Evolutionary conservation across 2,888 invertebrate species (phyloP).

Genomic region (Apodemia mormo): DNA sequence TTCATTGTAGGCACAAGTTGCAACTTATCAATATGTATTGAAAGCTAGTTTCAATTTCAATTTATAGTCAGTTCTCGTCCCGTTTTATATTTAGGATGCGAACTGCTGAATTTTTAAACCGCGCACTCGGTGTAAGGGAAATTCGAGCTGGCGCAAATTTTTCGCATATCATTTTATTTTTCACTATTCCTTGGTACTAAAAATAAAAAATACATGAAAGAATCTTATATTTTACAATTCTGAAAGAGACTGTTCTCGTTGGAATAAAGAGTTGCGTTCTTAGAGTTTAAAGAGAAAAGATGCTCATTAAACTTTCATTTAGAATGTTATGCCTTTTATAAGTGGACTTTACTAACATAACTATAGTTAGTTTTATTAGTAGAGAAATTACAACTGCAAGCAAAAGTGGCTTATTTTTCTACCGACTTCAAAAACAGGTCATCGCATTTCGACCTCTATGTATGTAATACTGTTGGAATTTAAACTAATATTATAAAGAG

Average conservation of each 20-base stretch:
- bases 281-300: constrained; percentile 12
- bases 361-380: no score
- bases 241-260: constrained; percentile 11
- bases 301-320: constrained; percentile 15
- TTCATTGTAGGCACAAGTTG: neutral
- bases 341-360: neutral
- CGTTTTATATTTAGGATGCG: constrained; percentile 31
- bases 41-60: constrained; percentile 29
- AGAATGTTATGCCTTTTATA: constrained; percentile 3
- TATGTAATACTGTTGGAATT: no score
- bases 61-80: constrained; percentile 28
- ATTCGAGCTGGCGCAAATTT: constrained; percentile 9
- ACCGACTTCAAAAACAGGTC: no score
- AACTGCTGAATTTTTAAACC: constrained; percentile 34
- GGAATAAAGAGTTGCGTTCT: constrained; percentile 16
- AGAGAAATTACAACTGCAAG: no score
- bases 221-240: constrained; percentile 15
- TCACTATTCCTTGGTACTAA: neutral
- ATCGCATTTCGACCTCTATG: no score
- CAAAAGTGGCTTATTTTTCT: no score
- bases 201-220: constrained; percentile 10
- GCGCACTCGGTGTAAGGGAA: constrained; percentile 13
- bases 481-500: no score
- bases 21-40: neutral
- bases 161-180: constrained; percentile 14